Conservation (phyloP, 2,888 invertebrate species). For the Leptarthrus brevirostris region DNA sequence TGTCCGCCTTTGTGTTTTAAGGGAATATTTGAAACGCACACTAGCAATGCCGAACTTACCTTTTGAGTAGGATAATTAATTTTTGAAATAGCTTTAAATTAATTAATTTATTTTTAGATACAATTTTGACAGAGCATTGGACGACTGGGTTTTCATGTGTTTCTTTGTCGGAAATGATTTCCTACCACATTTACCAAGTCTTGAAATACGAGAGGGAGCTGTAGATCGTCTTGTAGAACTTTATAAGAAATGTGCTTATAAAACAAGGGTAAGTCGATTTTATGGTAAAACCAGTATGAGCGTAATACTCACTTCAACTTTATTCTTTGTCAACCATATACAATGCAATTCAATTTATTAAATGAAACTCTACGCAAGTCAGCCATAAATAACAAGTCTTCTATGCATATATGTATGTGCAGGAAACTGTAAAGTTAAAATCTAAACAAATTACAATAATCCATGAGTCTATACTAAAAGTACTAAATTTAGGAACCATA, state of each 20-base stretch:
- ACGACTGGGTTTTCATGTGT: conserved; percentile 99
- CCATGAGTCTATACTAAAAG: too few relatives aligned
- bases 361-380: too few relatives aligned
- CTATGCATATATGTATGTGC: too few relatives aligned
- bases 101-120: conserved; percentile 67
- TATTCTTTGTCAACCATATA: too few relatives aligned
- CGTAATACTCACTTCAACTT: too few relatives aligned
- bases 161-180: conserved; percentile 99
- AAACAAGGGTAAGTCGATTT: conserved; percentile 78
- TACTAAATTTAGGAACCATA: too few relatives aligned
- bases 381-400: too few relatives aligned
- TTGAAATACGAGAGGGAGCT: conserved; percentile 97
- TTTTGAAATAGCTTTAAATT: not conserved
- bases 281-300: too few relatives aligned
- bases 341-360: too few relatives aligned
- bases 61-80: conserved; percentile 70
- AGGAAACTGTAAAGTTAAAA: too few relatives aligned
- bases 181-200: conserved; percentile 95
- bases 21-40: conserved; percentile 93
- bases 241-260: conserved; percentile 94
- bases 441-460: too few relatives aligned
- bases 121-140: conserved; percentile 93
- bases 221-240: conserved; percentile 92
- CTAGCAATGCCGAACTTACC: conserved; percentile 91
- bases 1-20: conserved; percentile 89